Evolutionary conservation across 2,797 vertebrate species (phyloP).

Genomic region (Rhinoraja longicauda): DNA sequence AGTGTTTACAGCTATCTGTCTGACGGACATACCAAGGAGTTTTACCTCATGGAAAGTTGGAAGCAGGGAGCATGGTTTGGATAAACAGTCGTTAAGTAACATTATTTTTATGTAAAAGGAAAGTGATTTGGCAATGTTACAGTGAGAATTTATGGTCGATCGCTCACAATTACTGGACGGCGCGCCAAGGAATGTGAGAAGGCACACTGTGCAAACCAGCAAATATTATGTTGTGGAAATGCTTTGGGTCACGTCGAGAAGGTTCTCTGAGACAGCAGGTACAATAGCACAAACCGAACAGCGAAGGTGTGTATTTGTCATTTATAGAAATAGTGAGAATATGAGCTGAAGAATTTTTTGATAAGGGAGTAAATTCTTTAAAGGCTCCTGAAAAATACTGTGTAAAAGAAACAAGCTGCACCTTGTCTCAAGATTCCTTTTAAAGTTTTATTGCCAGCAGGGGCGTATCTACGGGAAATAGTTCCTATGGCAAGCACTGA

Average conservation of each 20-base stretch:
- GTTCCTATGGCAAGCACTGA: too few species aligned
- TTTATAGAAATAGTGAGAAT: neutral
- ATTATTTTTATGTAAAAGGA: neutral
- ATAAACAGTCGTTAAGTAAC: neutral
- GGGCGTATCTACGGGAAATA: too few species aligned
- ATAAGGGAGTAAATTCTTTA: constrained; percentile 13
- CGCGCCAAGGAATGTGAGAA: neutral
- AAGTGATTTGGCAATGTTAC: neutral
- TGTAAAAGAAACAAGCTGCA: constrained; percentile 19
- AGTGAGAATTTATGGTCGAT: neutral
- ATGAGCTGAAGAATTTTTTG: neutral
- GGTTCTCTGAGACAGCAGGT: neutral
- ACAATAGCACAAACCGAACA: too few species aligned
- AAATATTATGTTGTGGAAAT: neutral
- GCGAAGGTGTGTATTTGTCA: neutral
- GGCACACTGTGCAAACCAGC: neutral
- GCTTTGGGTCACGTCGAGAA: neutral
- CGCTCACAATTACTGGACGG: neutral
- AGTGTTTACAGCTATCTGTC: neutral
- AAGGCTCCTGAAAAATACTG: neutral
- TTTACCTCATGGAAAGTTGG: neutral
- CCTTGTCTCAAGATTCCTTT: neutral
- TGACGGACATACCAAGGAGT: neutral
- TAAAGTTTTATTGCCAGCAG: constrained; percentile 35
- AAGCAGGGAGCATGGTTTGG: neutral